These are phyloP conservation scores for Spheniscus mendiculus DNA, from an alignment of 2,113 vertebrate genomes.

Conservation along the genomic window DNA sequence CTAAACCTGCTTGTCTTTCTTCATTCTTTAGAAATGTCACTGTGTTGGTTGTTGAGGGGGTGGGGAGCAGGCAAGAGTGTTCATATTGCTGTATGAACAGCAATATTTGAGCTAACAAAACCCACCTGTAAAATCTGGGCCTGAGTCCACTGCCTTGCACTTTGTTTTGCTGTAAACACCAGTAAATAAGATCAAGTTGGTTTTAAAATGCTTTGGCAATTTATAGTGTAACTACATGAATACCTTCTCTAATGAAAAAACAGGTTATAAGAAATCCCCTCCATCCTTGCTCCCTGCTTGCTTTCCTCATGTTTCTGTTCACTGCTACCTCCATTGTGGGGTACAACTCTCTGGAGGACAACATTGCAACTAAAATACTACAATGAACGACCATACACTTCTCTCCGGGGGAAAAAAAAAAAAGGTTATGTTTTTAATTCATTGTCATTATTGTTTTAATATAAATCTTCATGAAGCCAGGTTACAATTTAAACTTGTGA, in stretches of 20 bases:
- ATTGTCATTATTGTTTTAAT: background rate
- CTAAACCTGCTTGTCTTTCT: background rate
- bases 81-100: background rate
- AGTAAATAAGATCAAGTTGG: background rate
- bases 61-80: background rate
- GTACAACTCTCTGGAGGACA: background rate
- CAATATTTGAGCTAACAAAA: fast-evolving
- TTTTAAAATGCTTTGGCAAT: background rate
- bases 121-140: background rate
- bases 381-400: background rate
- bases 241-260: background rate
- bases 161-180: background rate
- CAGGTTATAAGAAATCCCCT: background rate
- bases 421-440: background rate
- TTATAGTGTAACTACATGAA: background rate
- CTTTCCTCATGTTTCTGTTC: background rate
- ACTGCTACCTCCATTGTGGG: background rate
- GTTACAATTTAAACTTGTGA: background rate
- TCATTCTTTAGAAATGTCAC: background rate
- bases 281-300: fast-evolving
- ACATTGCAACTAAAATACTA: background rate
- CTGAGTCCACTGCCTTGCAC: background rate
- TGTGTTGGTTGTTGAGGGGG: background rate
- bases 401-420: background rate
- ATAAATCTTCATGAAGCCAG: background rate